Evolutionary conservation across 1,140 invertebrate genomes (phyloP).

Genomic region (Ectropis grisescens): DNA sequence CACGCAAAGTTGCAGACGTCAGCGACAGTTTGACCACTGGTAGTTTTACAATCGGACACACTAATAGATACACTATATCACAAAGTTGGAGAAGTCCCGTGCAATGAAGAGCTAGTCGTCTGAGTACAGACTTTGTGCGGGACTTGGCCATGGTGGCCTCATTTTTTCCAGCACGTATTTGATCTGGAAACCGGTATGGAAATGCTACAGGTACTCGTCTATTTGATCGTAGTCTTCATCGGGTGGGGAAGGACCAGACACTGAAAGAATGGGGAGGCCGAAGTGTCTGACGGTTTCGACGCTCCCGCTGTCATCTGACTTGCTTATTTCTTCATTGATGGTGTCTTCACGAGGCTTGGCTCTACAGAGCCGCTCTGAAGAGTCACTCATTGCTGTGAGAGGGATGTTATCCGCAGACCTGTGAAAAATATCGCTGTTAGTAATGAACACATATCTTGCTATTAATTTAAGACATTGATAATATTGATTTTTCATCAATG

Average conservation of each 20-base stretch:
- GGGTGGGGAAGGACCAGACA: constrained; percentile 83
- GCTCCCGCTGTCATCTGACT: constrained; percentile 67
- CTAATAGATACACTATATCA: constrained; percentile 23
- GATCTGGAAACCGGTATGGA: constrained; percentile 60
- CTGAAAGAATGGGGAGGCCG: constrained; percentile 80
- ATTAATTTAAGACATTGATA: too few species aligned
- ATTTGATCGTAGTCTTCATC: constrained; percentile 74
- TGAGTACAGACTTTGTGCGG: constrained; percentile 43
- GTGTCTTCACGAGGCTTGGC: constrained; percentile 47
- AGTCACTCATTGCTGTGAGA: constrained; percentile 63
- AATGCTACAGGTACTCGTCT: constrained; percentile 70
- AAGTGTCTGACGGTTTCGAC: constrained; percentile 75
- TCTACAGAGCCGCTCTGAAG: constrained; percentile 65
- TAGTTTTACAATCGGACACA: constrained; percentile 2
- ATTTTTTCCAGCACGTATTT: constrained; percentile 61
- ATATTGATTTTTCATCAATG: too few species aligned
- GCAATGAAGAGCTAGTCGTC: constrained; percentile 17
- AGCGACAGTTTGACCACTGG: too few species aligned
- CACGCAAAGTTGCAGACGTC: constrained; percentile 25
- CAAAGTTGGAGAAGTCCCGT: constrained; percentile 19
- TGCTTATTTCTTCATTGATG: constrained; percentile 52
- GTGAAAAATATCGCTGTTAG: constrained; percentile 8
- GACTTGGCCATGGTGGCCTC: constrained; percentile 48
- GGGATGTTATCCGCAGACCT: constrained; percentile 73
- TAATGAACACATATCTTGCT: too few species aligned